These are phyloP conservation scores for Anoplius nigerrimus DNA, from an alignment of 2,888 invertebrate species.

Conservation along the genomic window DNA sequence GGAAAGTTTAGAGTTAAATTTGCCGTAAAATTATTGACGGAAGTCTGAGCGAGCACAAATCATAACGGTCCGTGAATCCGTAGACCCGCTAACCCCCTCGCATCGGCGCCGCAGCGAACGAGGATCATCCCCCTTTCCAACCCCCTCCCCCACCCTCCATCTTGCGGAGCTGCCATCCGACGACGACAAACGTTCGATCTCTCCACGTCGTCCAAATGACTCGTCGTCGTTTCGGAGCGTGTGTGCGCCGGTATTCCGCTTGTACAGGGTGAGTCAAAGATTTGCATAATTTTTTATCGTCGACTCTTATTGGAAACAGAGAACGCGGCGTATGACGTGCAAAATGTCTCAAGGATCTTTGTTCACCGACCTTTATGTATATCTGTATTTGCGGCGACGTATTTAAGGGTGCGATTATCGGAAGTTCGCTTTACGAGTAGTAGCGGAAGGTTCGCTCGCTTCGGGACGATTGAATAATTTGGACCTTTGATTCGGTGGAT, in stretches of 20 bases:
- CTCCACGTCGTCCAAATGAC: slow-evolving; percentile 54
- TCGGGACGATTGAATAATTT: no score
- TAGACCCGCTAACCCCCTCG: slow-evolving; percentile 31
- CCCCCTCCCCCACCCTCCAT: neutral
- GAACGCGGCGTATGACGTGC: no score
- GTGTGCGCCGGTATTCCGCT: neutral
- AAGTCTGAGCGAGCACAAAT: slow-evolving; percentile 68
- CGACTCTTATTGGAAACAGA: no score
- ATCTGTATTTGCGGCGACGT: no score
- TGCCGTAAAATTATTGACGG: slow-evolving; percentile 73
- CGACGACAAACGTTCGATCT: slow-evolving; percentile 43
- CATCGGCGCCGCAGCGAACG: slow-evolving; percentile 12
- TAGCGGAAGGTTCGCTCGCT: no score
- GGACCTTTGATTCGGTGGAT: no score
- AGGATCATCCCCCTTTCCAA: slow-evolving; percentile 4
- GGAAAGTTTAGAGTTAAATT: slow-evolving; percentile 70
- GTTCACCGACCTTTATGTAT: no score
- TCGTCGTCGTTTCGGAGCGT: slow-evolving; percentile 30
- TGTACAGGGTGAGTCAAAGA: no score
- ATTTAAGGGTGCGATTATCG: no score
- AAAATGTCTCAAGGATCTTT: no score
- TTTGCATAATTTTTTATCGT: no score
- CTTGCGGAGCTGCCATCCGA: neutral
- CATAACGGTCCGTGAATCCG: slow-evolving; percentile 72
- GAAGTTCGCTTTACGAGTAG: no score